These are phyloP conservation scores for Priocnemis perturbator DNA, from an alignment of 2,888 invertebrate genomes.

Conservation along the genomic window DNA sequence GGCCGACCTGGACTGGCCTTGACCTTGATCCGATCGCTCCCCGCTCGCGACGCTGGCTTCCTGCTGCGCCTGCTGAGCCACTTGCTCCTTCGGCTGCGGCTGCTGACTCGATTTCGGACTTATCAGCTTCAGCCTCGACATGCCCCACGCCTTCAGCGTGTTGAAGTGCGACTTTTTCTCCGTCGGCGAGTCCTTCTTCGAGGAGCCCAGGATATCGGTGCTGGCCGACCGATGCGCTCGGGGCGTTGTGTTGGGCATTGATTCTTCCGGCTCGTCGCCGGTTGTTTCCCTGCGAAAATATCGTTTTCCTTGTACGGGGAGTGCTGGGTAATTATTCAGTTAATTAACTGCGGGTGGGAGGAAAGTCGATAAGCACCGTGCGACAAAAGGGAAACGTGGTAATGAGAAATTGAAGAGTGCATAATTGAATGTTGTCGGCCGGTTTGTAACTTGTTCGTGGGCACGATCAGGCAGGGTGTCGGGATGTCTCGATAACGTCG, in stretches of 20 bases:
- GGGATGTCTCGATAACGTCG: too few relatives aligned
- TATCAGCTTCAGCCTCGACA: constrained; percentile 85
- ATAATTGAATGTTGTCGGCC: too few relatives aligned
- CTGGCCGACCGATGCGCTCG: constrained; percentile 75
- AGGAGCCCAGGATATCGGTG: constrained; percentile 83
- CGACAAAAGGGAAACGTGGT: too few relatives aligned
- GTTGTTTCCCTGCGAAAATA: constrained; percentile 60
- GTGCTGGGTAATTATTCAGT: too few relatives aligned
- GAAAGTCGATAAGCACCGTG: too few relatives aligned
- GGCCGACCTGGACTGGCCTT: constrained; percentile 45
- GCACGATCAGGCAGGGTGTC: too few relatives aligned
- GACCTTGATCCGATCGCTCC: constrained; percentile 36
- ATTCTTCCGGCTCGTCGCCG: constrained; percentile 64
- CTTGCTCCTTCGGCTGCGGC: constrained; percentile 27
- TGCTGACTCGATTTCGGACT: constrained; percentile 74
- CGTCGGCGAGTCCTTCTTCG: constrained; percentile 81
- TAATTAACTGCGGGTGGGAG: not conserved
- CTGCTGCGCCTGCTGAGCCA: constrained; percentile 70
- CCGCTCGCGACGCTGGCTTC: constrained; percentile 49
- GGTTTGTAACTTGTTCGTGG: too few relatives aligned
- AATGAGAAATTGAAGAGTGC: too few relatives aligned
- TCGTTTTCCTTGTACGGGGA: not conserved
- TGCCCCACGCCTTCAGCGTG: constrained; percentile 90
- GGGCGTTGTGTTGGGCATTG: constrained; percentile 52
- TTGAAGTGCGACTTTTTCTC: constrained; percentile 86